Evolutionary conservation across 1,140 invertebrate species (phyloP).

Genomic region (Hyphantria cunea): DNA sequence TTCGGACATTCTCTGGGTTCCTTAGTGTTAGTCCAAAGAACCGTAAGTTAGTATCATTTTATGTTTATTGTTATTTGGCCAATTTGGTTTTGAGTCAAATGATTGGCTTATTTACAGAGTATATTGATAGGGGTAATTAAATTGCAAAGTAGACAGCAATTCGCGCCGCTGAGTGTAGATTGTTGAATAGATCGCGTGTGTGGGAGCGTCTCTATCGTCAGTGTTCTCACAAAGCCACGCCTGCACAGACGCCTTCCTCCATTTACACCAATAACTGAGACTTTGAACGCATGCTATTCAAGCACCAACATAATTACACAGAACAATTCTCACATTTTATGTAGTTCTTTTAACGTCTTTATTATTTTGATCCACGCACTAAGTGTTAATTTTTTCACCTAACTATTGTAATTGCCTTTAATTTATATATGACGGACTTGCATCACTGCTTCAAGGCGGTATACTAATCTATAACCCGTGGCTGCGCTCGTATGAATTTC

Average conservation of each 20-base stretch:
- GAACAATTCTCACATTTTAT: too few relatives aligned
- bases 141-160: neutral
- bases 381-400: too few relatives aligned
- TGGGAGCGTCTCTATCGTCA: neutral
- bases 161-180: neutral
- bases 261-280: constrained; percentile 9
- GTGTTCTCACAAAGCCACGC: neutral
- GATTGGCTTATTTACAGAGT: neutral
- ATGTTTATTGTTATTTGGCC: too few relatives aligned
- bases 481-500: too few relatives aligned
- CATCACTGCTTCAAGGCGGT: too few relatives aligned
- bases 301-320: neutral
- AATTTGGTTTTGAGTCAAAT: neutral
- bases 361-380: neutral
- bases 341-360: neutral
- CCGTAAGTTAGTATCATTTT: too few relatives aligned
- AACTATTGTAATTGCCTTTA: too few relatives aligned
- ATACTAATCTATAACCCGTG: too few relatives aligned
- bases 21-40: too few relatives aligned
- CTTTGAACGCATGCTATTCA: neutral
- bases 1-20: too few relatives aligned
- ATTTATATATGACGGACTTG: too few relatives aligned
- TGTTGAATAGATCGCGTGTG: constrained; percentile 4
- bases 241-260: neutral
- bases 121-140: neutral